phyloP scores from a whole-genome alignment of 2,113 vertebrate species.

The Paratilapia polleni region DNA sequence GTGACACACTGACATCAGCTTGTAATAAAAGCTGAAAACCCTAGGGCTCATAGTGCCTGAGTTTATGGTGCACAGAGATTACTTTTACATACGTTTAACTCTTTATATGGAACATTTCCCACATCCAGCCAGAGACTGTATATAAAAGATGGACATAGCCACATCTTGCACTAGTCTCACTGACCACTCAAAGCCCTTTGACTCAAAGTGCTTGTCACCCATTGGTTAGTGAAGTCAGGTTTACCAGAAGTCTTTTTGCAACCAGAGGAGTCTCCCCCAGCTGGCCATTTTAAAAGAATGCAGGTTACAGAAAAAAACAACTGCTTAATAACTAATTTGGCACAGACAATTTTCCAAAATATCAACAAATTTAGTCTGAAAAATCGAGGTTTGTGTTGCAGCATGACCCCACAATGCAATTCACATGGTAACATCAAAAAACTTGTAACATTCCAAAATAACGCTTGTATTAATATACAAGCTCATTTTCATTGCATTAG shows the following conservation, averaged over 20 bases:
- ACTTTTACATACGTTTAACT: not conserved
- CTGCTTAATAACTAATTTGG: too few relatives aligned
- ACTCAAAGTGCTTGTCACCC: too few relatives aligned
- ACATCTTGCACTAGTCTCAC: too few relatives aligned
- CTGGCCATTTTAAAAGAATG: not conserved
- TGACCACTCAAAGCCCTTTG: not conserved
- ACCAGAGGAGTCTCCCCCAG: not conserved
- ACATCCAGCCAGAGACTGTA: not conserved
- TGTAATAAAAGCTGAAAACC: not conserved
- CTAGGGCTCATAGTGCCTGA: not conserved
- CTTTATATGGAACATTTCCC: not conserved
- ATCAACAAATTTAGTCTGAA: not conserved
- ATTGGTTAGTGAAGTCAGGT: too few relatives aligned
- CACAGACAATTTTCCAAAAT: not conserved
- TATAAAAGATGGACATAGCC: not conserved
- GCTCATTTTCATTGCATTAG: not conserved
- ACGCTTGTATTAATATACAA: not conserved
- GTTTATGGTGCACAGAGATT: too few relatives aligned
- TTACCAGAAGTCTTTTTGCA: too few relatives aligned
- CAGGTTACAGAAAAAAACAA: not conserved
- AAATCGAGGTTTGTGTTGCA: not conserved
- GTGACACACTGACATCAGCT: too few relatives aligned
- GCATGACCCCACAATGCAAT: not conserved
- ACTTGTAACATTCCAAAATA: not conserved
- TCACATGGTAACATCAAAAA: not conserved